A percentile compares a stretch with the other conserved stretches of the same genome.
phyloP scores from a whole-genome alignment of 2,888 invertebrate genomes.

The Caenorhabditis panamensis region DNA sequence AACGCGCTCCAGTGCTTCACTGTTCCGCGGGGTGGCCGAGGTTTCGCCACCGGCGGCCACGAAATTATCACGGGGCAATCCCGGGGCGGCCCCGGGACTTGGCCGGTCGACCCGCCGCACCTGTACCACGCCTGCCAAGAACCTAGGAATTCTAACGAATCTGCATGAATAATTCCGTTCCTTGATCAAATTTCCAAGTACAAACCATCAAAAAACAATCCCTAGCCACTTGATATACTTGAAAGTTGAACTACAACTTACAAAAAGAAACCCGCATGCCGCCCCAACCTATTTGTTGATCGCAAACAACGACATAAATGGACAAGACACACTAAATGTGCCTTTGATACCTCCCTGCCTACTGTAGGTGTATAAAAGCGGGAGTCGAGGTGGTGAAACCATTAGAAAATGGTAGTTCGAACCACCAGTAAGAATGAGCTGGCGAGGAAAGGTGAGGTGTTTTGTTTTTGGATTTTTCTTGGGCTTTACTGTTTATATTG shows the following conservation, averaged over 20 bases:
- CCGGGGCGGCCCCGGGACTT: too few relatives aligned
- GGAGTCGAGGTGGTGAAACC: not conserved
- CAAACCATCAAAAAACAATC: constrained; percentile 40
- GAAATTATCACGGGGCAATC: too few relatives aligned
- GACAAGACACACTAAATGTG: constrained; percentile 27
- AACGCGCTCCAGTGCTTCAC: too few relatives aligned
- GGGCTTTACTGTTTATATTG: not conserved
- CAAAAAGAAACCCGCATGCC: too few relatives aligned
- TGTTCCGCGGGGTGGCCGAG: too few relatives aligned
- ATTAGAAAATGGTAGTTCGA: constrained; percentile 42
- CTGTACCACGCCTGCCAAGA: too few relatives aligned
- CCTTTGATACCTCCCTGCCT: constrained; percentile 26
- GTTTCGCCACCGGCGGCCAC: too few relatives aligned
- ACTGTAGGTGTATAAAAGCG: constrained; percentile 33
- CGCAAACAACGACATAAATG: constrained; percentile 41
- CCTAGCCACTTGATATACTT: too few relatives aligned
- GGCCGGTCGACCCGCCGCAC: too few relatives aligned
- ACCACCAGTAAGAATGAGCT: constrained; percentile 53
- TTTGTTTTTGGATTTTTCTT: constrained; percentile 12
- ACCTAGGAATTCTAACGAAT: too few relatives aligned
- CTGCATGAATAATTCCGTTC: too few relatives aligned
- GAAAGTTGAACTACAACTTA: constrained; percentile 12
- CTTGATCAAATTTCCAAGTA: constrained; percentile 8
- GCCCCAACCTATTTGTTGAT: constrained; percentile 45
- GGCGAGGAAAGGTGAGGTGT: constrained; percentile 46